Evolutionary conservation across 2,113 vertebrate species (phyloP).

Genomic region (Cichladusa arquata): DNA sequence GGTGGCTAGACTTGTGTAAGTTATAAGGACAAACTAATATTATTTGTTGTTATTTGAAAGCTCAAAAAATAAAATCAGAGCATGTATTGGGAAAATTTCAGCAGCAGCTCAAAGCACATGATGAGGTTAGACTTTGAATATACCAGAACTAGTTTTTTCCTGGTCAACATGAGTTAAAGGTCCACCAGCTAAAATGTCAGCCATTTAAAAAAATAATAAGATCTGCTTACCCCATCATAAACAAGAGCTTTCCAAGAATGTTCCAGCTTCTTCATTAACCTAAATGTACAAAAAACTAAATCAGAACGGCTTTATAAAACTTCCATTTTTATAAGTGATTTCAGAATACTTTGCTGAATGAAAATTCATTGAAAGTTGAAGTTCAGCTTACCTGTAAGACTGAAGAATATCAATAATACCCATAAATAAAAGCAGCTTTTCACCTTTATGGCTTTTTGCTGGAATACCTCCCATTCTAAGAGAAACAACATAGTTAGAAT

Average conservation of each 20-base stretch:
- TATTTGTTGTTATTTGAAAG: background rate
- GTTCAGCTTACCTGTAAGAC: constrained; percentile 87
- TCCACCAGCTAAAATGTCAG: background rate
- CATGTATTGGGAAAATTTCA: background rate
- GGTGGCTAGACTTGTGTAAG: background rate
- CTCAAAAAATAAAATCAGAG: background rate
- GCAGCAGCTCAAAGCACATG: background rate
- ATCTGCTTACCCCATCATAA: constrained; percentile 90
- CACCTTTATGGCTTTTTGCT: constrained; percentile 92
- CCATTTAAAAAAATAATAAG: background rate
- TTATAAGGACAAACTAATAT: background rate
- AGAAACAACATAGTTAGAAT: background rate
- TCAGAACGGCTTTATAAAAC: background rate
- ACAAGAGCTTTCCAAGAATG: constrained; percentile 99
- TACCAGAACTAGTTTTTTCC: background rate
- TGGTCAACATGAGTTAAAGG: background rate
- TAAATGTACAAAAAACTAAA: constrained; percentile 52
- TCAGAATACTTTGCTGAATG: background rate
- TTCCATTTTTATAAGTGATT: background rate
- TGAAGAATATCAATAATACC: constrained; percentile 98
- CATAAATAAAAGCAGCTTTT: constrained; percentile 93
- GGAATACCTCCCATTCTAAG: constrained; percentile 97
- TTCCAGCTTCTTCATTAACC: constrained; percentile 97
- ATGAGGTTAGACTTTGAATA: background rate
- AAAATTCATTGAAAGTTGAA: background rate